Evolutionary conservation across 2,888 invertebrate species (phyloP), one percentile per base, ranked within the genome.

Genomic region (Alcis repandata): DNA sequence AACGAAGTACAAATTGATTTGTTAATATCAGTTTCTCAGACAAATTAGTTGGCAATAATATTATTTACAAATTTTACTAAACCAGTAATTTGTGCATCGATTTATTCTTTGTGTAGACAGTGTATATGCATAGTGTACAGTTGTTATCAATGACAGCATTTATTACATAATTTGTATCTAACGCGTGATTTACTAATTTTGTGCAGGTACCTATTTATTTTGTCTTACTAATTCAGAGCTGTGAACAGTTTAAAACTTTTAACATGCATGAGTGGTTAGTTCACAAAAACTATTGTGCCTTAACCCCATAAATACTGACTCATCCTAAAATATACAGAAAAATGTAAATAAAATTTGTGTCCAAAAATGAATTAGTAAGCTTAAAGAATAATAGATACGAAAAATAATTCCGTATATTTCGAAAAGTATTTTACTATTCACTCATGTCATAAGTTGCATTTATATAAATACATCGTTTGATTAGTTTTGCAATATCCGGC

Each of bases 381-480:
- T n/a, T n/a, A n/a, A n/a, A n/a, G 15, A 15, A 2, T 27, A 8
- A 27, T 27, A 48, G 9, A n/a, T 48, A 48, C 1, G 22, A 48
- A 48, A 20, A 48, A n/a, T 27, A 8, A n/a, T 27, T n/a, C 9
- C 2, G 46, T 15, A 15, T 27, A 48, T n/a, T n/a, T n/a, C n/a
- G n/a, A n/a, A n/a, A n/a, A n/a, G n/a, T n/a, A n/a, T n/a, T n/a
- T n/a, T 4, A 27, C 27, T 27, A 4, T 27, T 27, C 27, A 27
- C 2, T 27, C 27, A 4, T 4, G 27, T 27, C 27, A 27, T 27
- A 27, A 27, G 27, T 4, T 27, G 27, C 27, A 27, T 27, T 27
- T 27, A 27, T 4, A 51, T 8, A 36, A 13, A 11, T 36, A 32
- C 19, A 46, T 48, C 4, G 13, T 58, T 57, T 57, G 20, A 38